Conservation (phyloP, 2,888 invertebrate genomes). For the Octonoba sinensis region DNA sequence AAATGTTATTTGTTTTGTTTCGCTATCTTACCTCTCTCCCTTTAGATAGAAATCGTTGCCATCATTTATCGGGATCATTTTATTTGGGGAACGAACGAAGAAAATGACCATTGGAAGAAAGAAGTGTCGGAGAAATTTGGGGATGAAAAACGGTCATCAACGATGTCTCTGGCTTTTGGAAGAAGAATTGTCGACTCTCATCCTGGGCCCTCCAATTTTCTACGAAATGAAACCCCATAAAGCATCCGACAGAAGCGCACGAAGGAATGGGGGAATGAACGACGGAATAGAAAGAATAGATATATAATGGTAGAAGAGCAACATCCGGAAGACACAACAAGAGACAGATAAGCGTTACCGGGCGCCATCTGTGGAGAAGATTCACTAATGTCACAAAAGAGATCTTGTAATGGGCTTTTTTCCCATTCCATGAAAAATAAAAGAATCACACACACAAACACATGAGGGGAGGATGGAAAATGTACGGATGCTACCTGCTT, state of each 20-base stretch:
- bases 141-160: conserved; percentile 58
- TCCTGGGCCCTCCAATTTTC: conserved; percentile 57
- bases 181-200: conserved; percentile 57
- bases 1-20: conserved; percentile 47
- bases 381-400: conserved; percentile 59
- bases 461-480: not conserved
- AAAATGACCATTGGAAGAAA: conserved; percentile 47
- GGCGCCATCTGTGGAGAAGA: conserved; percentile 54
- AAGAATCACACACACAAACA: conserved; percentile 19
- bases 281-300: conserved; percentile 24
- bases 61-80: conserved; percentile 59
- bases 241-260: conserved; percentile 42
- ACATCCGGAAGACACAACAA: conserved; percentile 53
- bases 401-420: conserved; percentile 60
- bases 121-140: conserved; percentile 38
- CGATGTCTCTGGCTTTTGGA: conserved; percentile 46
- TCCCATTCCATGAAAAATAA: conserved; percentile 43
- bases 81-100: conserved; percentile 43
- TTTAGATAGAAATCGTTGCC: conserved; percentile 48
- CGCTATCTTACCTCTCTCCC: conserved; percentile 2
- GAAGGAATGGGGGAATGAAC: conserved; percentile 6
- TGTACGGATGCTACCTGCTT: conserved; percentile 28
- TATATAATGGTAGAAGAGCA: conserved; percentile 44
- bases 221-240: conserved; percentile 62
- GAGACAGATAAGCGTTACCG: conserved; percentile 47